Percentiles rank a stretch among this genome's conserved stretches.
These are phyloP conservation scores for Pseudolycoriella hygida DNA, from an alignment of 2,888 invertebrate species.

Conservation along the genomic window DNA sequence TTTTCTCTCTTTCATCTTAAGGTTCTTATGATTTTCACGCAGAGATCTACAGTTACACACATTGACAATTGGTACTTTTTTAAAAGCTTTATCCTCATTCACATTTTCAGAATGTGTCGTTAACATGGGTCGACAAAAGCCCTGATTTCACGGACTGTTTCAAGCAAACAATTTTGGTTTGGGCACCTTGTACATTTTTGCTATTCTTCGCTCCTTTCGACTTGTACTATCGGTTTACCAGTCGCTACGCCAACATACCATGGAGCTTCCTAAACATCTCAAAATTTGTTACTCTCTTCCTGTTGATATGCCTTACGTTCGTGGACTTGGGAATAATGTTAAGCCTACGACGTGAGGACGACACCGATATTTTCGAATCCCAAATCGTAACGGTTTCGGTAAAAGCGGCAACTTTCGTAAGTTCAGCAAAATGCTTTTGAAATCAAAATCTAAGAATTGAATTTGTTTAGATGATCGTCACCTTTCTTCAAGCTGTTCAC, in stretches of 20 bases:
- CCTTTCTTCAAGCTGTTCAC: too few species aligned
- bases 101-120: neutral
- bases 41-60: too few species aligned
- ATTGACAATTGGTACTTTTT: too few species aligned
- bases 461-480: too few species aligned
- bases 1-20: too few species aligned
- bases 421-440: too few species aligned
- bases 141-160: neutral
- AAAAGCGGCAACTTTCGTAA: neutral
- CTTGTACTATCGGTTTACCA: neutral
- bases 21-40: too few species aligned
- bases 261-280: neutral
- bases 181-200: neutral
- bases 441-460: too few species aligned
- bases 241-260: neutral
- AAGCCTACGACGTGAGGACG: too few species aligned
- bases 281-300: neutral
- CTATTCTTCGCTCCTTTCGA: neutral
- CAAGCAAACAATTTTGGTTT: neutral
- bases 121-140: neutral
- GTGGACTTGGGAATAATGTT: neutral
- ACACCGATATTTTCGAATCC: neutral
- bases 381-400: neutral
- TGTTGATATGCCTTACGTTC: neutral
- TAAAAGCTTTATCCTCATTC: too few species aligned